Conservation (phyloP, 2,888 invertebrate genomes). For the Temnothorax ravouxi region DNA sequence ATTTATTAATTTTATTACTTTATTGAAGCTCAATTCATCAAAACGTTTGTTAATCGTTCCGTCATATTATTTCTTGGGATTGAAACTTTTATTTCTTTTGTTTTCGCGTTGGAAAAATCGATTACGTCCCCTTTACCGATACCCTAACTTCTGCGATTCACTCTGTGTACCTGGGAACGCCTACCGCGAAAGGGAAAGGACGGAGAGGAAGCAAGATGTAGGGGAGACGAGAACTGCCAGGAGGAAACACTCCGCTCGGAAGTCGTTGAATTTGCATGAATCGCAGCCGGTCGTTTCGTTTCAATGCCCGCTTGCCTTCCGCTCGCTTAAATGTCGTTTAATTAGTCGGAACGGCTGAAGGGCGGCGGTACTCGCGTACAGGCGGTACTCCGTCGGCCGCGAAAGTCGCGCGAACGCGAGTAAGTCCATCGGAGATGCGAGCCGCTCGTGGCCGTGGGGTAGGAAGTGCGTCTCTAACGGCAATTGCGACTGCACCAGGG, state of each 20-base stretch:
- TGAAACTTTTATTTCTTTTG: conserved; percentile 4
- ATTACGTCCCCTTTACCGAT: conserved; percentile 19
- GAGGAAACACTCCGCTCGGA: conserved; percentile 71
- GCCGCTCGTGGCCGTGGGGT: neutral
- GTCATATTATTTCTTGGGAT: neutral
- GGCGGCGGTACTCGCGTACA: conserved; percentile 59
- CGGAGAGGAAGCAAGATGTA: conserved; percentile 20
- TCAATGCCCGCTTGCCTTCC: conserved; percentile 72
- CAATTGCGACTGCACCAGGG: conserved; percentile 25
- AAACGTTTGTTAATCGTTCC: neutral
- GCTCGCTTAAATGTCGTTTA: conserved; percentile 76
- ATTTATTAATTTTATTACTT: neutral
- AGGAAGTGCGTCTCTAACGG: conserved; percentile 24
- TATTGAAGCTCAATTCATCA: neutral
- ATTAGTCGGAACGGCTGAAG: conserved; percentile 72
- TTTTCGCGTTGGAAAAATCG: conserved; percentile 7
- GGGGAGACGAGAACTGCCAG: conserved; percentile 24
- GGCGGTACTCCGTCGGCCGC: conserved; percentile 27
- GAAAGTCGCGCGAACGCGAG: conserved; percentile 31
- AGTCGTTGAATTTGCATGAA: conserved; percentile 79
- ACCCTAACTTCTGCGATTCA: conserved; percentile 13
- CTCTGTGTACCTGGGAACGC: conserved; percentile 12
- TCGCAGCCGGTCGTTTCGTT: conserved; percentile 77
- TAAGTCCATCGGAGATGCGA: conserved; percentile 22
- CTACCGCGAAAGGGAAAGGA: conserved; percentile 23